Conservation (phyloP, 2,888 invertebrate species). For the Netelia virgata region DNA sequence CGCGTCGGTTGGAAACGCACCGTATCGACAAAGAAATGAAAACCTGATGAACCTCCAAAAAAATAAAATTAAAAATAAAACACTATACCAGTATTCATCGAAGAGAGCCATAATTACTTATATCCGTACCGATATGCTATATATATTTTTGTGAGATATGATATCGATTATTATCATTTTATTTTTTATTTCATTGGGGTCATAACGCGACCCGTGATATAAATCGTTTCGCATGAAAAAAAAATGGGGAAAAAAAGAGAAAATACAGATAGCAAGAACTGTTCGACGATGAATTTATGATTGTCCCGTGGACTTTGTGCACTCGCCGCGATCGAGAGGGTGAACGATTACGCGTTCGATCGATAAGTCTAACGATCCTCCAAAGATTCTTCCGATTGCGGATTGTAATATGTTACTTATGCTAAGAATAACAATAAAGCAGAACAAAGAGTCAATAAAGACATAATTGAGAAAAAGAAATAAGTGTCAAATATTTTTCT, state of each 20-base stretch:
- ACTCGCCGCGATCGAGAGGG: constrained; percentile 28
- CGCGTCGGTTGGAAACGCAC: constrained; percentile 39
- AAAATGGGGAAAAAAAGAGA: background rate
- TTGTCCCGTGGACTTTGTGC: constrained; percentile 1
- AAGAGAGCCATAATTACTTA: constrained; percentile 52
- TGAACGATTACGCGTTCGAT: constrained; percentile 1
- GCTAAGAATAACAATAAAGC: constrained; percentile 48
- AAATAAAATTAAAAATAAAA: background rate
- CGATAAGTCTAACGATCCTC: constrained; percentile 43
- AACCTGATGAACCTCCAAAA: constrained; percentile 44
- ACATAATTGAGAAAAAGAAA: constrained; percentile 40
- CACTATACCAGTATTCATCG: constrained; percentile 54
- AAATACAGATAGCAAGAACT: background rate
- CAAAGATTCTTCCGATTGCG: constrained; percentile 49
- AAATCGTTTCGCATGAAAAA: background rate
- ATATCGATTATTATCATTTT: constrained; percentile 61
- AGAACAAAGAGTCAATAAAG: constrained; percentile 59
- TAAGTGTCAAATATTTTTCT: background rate
- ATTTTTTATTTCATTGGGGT: too few species aligned
- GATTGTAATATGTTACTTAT: constrained; percentile 53
- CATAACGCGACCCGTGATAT: too few species aligned
- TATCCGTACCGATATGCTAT: constrained; percentile 45
- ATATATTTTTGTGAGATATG: constrained; percentile 69
- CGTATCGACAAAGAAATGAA: constrained; percentile 9
- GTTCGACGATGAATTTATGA: background rate